Evolutionary conservation across 2,113 vertebrate species (phyloP), one percentile per base, ranked within the genome.

Genomic region (Dicrurus megarhynchus): DNA sequence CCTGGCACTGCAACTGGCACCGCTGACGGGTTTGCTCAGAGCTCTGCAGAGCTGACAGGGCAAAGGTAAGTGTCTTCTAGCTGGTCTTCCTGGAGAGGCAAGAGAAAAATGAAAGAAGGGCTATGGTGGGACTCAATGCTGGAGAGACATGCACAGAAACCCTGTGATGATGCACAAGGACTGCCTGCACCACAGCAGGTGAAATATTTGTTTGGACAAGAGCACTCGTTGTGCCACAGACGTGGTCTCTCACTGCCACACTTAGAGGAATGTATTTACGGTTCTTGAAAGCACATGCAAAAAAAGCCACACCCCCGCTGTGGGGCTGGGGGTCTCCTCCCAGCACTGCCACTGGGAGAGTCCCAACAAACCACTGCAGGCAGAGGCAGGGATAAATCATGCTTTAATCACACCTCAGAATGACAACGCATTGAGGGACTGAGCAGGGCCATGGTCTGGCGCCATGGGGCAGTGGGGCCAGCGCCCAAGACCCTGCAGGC

Each of bases 401-500:
- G 3, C 24, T 97, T 97, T 97, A 96, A 96, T 97, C 77, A 24
- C 35, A 59, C 14, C 23, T 56, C 20, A 30, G 55, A 83, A 50
- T 77, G 68, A 90, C 57, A 91, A 37, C 0, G 0, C 32, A 39
- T 22, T 41, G 53, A 56, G 35, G 28, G 49, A 90, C 70, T 35
- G n/a, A 80, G 26, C 37, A 80, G 46, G 16, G 28, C 67, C 44
- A 41, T n/a, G 9, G 27, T 46, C 46, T 3, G 3, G 11, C 0
- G 0, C 64, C 3, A 3, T 9, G 21, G 55, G 64, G 37, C 73
- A 89, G 42, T 4, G 6, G 33, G 60, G 44, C 49, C 6, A 1
- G 49, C 10, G 3, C 33, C 33, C 2, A 2, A 76, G 71, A 76
- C 13, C 28, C 47, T 0, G 0, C 49, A 83, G 39, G 35, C 26